These are phyloP conservation scores for Eledona agricola DNA, from an alignment of 2,888 invertebrate genomes.

Conservation along the genomic window DNA sequence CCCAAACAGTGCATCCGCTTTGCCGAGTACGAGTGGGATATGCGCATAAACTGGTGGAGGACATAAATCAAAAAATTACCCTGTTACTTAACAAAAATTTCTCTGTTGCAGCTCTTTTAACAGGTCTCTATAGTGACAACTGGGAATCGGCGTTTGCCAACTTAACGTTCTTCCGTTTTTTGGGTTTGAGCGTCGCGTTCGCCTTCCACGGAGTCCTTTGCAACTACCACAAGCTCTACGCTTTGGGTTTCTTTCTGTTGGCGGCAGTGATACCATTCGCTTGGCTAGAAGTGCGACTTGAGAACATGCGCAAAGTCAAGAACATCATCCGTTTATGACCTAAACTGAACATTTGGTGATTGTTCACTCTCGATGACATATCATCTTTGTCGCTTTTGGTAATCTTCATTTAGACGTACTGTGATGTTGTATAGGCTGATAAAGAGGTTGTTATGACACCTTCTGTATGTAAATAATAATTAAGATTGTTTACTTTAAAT, in stretches of 20 bases:
- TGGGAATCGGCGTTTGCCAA: conserved; percentile 67
- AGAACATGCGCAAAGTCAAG: conserved; percentile 56
- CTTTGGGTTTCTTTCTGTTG: conserved; percentile 63
- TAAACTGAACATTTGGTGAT: conserved; percentile 57
- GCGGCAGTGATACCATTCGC: conserved; percentile 66
- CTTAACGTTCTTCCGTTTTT: conserved; percentile 64
- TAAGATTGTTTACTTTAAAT: conserved; percentile 28
- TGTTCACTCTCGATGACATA: conserved; percentile 26
- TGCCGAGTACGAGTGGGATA: no score
- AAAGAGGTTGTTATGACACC: conserved; percentile 51
- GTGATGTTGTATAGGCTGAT: conserved; percentile 46
- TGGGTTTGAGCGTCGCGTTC: conserved; percentile 72
- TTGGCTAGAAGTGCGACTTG: conserved; percentile 65
- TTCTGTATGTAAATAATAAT: conserved; percentile 31
- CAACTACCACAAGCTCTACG: conserved; percentile 63
- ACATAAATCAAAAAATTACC: no score
- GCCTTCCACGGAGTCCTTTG: conserved; percentile 72
- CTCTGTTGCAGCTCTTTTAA: conserved; percentile 59
- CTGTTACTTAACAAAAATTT: no score
- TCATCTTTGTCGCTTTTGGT: conserved; percentile 19
- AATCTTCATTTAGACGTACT: conserved; percentile 31
- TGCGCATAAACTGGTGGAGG: no score
- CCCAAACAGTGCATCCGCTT: no score
- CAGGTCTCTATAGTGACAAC: conserved; percentile 60
- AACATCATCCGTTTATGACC: conserved; percentile 60